Conservation (phyloP, 2,113 vertebrate species). For the Noturus placidus region DNA sequence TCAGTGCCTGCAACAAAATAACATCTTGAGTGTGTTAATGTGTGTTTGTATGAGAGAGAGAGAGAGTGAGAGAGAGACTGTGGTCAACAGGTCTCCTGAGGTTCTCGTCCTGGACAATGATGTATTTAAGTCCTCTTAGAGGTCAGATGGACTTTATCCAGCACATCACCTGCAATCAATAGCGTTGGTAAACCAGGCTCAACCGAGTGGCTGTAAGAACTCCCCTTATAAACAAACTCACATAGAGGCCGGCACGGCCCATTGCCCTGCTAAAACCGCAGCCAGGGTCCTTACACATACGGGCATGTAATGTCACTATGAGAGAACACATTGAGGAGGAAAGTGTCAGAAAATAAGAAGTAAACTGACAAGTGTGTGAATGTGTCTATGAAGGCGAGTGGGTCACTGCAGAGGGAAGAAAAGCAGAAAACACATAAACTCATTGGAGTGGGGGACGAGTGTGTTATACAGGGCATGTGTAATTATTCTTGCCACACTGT, state of each 20-base stretch:
- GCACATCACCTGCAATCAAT: slow-evolving; percentile 67
- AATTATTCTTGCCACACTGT: slow-evolving; percentile 63
- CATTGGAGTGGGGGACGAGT: slow-evolving; percentile 53
- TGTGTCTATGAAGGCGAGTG: slow-evolving; percentile 41
- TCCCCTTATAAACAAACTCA: slow-evolving; percentile 64
- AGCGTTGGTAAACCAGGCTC: slow-evolving; percentile 63
- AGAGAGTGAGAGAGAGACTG: slow-evolving; percentile 39
- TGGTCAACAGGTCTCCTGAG: slow-evolving; percentile 67
- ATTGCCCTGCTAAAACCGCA: slow-evolving; percentile 74
- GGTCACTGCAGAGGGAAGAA: not conserved
- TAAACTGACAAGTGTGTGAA: slow-evolving; percentile 48
- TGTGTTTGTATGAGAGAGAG: slow-evolving; percentile 21
- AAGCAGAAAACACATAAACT: slow-evolving; percentile 37
- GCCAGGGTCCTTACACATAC: slow-evolving; percentile 51
- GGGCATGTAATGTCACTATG: slow-evolving; percentile 13
- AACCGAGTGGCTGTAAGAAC: slow-evolving; percentile 64
- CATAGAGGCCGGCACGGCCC: slow-evolving; percentile 70
- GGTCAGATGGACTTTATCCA: slow-evolving; percentile 71
- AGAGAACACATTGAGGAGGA: slow-evolving; percentile 16
- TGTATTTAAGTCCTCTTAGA: slow-evolving; percentile 72
- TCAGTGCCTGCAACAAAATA: not conserved
- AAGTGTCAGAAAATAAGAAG: slow-evolving; percentile 43
- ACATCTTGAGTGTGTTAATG: not conserved
- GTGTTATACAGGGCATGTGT: slow-evolving; percentile 55
- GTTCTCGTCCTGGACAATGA: slow-evolving; percentile 72